These are phyloP conservation scores for Cossypha heuglini DNA, from an alignment of 2,797 vertebrate genomes.

Conservation along the genomic window DNA sequence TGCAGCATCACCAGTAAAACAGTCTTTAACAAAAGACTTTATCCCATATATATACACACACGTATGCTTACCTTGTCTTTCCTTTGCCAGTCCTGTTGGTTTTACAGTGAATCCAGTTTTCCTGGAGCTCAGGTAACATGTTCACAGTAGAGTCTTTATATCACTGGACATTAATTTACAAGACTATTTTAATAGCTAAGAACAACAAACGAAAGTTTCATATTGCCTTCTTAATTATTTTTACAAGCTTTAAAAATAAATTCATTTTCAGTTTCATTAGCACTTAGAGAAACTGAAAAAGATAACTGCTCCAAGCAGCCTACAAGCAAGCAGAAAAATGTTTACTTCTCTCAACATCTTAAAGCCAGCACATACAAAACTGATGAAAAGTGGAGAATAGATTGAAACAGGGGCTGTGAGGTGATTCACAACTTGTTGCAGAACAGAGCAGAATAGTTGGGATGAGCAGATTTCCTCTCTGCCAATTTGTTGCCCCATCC, in stretches of 20 bases:
- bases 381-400: neutral
- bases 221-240: neutral
- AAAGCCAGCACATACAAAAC: neutral
- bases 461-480: neutral
- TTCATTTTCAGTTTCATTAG: neutral
- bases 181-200: neutral
- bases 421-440: neutral
- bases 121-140: neutral
- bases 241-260: neutral
- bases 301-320: neutral
- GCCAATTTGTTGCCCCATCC: neutral
- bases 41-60: accelerated
- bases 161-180: neutral
- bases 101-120: neutral
- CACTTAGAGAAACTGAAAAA: neutral
- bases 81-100: neutral
- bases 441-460: neutral
- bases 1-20: neutral
- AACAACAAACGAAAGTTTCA: neutral
- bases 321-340: neutral
- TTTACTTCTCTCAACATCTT: neutral
- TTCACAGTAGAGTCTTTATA: neutral
- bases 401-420: neutral
- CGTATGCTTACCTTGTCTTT: neutral
- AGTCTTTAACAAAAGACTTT: neutral